Base-by-base conservation (phyloP, 2,888 invertebrate species). In the Epiblema foenella region DNA sequence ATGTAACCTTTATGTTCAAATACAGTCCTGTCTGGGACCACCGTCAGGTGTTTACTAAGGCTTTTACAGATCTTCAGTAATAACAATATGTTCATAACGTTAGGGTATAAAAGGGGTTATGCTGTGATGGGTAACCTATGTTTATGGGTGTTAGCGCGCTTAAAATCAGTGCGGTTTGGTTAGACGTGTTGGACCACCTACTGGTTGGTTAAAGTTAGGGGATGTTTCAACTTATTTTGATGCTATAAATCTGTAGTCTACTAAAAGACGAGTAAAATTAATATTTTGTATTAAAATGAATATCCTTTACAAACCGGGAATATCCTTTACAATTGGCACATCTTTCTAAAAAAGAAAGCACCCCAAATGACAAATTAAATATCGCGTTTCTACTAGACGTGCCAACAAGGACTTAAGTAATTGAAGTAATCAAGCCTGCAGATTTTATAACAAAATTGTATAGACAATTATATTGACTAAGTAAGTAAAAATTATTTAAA, bases 41-140 rank as follows among this genome's bases (percentile, higher is more conserved):
- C 93, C 93, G 79, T 83, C 84, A 79, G 83, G 79, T 91, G 88
- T 92, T 93, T 92, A 84, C 85, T 80, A 65, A 69, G 69, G 69
- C 70, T 79, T 81, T 79, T 77, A 82, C 82, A 85, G 84, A 84
- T 87, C 66, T 67, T 67, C 65, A 60, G 71, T 67, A 71, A 71
- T 71, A 67, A 71, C 66, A 70, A 67, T 67, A 71, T 67, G 71
- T 56, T 71, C 62, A 62, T 68, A 62, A 71, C 54, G 62, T 67
- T 71, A 70, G 70, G 69, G 60, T 67, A 71, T 71, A 62, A 71
- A 71, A 70, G 64, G 42, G 58, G 49, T 49, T 49, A 49, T 39
- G 52, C 18, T 57, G 59, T 52, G 59, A 56, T 24, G 69, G 60
- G 42, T 60, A 51, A 57, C 67, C 65, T 71, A 71, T 62, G 66